Conservation (phyloP, 2,888 invertebrate genomes). For the Periphyllus acericola region DNA sequence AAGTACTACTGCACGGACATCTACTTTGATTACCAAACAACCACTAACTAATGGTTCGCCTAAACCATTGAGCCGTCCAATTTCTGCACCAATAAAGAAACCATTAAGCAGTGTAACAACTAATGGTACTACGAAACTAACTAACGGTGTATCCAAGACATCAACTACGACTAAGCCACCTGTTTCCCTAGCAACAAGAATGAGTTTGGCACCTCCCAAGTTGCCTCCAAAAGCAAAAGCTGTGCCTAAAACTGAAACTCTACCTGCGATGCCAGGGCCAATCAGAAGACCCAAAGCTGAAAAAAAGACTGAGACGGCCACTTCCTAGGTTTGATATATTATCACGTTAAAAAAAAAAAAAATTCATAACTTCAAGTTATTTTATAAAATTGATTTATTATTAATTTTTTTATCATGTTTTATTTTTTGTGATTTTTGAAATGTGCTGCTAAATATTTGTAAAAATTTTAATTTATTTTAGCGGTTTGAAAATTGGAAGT, state of each 20-base stretch:
- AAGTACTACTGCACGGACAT: conserved; percentile 5
- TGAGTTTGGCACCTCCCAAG: conserved; percentile 62
- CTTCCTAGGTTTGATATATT: conserved; percentile 52
- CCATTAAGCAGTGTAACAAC: conserved; percentile 23
- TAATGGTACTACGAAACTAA: conserved; percentile 42
- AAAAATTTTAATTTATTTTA: conserved; percentile 29
- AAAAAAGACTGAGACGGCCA: conserved; percentile 62
- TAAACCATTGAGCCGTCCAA: conserved; percentile 43
- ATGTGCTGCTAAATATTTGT: conserved; percentile 43
- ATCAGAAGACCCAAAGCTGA: conserved; percentile 58
- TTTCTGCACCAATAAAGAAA: conserved; percentile 50
- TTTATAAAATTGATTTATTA: conserved; percentile 55
- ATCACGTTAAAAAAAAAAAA: conserved; percentile 8
- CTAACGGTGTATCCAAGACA: conserved; percentile 58
- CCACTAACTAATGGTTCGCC: conserved; percentile 45
- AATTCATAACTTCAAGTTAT: conserved; percentile 49
- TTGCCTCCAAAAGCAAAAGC: conserved; percentile 61
- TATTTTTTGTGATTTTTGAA: conserved; percentile 55
- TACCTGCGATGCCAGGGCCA: conserved; percentile 52
- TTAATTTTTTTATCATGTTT: conserved; percentile 50
- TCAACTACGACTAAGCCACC: conserved; percentile 50
- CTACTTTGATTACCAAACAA: conserved; percentile 46
- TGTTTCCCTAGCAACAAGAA: conserved; percentile 60
- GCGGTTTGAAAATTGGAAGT: conserved; percentile 21
- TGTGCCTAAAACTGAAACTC: conserved; percentile 35